Evolutionary conservation across 2,797 vertebrate species (phyloP), one percentile per base, ranked within the genome.

Genomic region (Dendrocincla tyrannina): DNA sequence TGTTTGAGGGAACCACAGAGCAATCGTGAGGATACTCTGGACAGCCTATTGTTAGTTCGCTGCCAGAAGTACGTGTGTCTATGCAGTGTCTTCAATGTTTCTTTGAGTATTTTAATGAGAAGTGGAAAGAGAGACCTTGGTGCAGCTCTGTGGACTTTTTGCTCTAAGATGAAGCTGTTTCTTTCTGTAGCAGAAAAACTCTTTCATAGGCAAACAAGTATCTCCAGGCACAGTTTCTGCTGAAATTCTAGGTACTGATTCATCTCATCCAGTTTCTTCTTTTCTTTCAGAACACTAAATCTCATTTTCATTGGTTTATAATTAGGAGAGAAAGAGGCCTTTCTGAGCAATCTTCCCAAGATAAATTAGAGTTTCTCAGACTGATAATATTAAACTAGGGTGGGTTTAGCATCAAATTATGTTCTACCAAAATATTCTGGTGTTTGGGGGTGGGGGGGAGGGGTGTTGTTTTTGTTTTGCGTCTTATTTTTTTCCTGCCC

Each of bases 401-500:
- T 78, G 12, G 1, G 4, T 70, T 90, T 90, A 88, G 7, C 30
- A 55, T 58, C 14, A 44, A 78, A 75, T 79, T 60, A 32, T 53
- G 1, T 82, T 91, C 87, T 63, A 41, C 3, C 3, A 80, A 82
- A 62, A 32, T 14, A 16, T 42, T 52, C 9, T 47, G 2, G 14
- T 11, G 22, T 23, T 22, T 22, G 44, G 20, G 20, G 20, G 19
- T 39, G 37, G 37, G 37, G 37, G 37, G 37, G 37, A 12, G 11
- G 37, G 8, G 20, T 11, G 19, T 47, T 46, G 10, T 47, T 47
- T 47, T 47, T 47, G 46, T 4, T 46, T 46, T 46, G 15, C 49
- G 10, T 50, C 28, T 25, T n/a, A 32, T 24, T 5, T 25, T 20
- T 3, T 1, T 1, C 0, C 15, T 16, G 1, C 10, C 7, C 10